Evolutionary conservation across 1,140 invertebrate species (phyloP).

Genomic region (Drosophila eugracilis): DNA sequence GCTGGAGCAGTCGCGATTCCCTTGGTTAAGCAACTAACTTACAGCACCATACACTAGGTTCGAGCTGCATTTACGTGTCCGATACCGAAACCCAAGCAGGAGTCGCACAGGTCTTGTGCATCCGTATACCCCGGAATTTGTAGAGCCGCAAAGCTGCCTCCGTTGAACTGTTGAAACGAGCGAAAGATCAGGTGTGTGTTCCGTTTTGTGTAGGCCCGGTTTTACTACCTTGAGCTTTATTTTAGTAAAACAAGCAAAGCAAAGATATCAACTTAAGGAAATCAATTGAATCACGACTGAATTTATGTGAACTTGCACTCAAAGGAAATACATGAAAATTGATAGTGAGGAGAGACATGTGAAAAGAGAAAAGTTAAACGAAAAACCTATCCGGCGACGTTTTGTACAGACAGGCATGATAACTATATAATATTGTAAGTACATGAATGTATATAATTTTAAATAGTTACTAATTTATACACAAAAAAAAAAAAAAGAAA

Average conservation of each 20-base stretch:
- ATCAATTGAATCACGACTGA: conserved; percentile 77
- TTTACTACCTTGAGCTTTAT: conserved; percentile 74
- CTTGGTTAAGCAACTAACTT: conserved; percentile 59
- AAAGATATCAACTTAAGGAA: conserved; percentile 43
- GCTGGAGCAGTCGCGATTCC: conserved; percentile 33
- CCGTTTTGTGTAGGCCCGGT: conserved; percentile 44
- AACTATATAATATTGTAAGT: conserved; percentile 50
- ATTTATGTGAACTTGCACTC: conserved; percentile 78
- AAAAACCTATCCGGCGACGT: conserved; percentile 55
- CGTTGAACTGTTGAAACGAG: conserved; percentile 26
- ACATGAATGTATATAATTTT: conserved; percentile 74
- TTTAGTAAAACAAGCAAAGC: conserved; percentile 42
- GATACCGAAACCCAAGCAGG: conserved; percentile 1
- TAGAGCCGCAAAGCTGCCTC: conserved; percentile 11
- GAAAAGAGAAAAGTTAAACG: conserved; percentile 6
- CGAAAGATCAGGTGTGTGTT: conserved; percentile 1
- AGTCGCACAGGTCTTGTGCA: conserved; percentile 3
- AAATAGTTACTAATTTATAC: conserved; percentile 73
- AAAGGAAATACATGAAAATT: conserved; percentile 38
- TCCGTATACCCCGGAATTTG: conserved; percentile 2
- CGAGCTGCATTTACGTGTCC: conserved; percentile 73
- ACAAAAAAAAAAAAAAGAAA: conserved; percentile 27
- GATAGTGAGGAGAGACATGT: conserved; percentile 16
- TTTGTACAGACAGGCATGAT: conserved; percentile 63
- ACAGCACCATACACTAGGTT: conserved; percentile 49